Evolutionary conservation across 2,797 vertebrate genomes (phyloP).

Genomic region (Rhincodon typus): DNA sequence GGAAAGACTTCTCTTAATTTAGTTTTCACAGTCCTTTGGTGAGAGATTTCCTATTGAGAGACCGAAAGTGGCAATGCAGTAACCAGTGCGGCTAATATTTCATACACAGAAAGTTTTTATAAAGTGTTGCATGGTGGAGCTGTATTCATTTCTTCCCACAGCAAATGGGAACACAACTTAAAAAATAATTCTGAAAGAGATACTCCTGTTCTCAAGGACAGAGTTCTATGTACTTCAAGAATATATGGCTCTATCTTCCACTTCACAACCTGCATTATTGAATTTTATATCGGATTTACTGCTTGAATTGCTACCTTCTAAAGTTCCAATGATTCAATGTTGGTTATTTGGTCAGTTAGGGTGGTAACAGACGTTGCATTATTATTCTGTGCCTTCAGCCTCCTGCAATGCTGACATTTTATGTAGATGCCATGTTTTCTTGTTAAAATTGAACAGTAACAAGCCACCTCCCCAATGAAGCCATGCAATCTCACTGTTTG

Average conservation of each 20-base stretch:
- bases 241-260: neutral
- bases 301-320: no score
- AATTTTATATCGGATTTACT: slow-evolving; percentile 3
- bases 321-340: neutral
- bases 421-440: neutral
- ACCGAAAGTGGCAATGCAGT: neutral
- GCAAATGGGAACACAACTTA: neutral
- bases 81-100: neutral
- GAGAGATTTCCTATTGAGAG: neutral
- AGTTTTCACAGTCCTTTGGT: neutral
- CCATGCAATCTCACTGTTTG: neutral
- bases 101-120: neutral
- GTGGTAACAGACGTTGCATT: neutral
- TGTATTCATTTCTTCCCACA: neutral
- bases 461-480: neutral
- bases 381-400: neutral
- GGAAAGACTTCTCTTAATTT: neutral
- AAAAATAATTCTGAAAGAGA: neutral
- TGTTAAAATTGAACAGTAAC: neutral
- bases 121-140: neutral
- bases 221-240: neutral
- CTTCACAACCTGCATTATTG: neutral
- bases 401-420: neutral
- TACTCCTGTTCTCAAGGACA: neutral
- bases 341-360: neutral